Evolutionary conservation across 2,888 invertebrate species (phyloP), one percentile per base, ranked within the genome.

Genomic region (Gnatocerus cornutus): DNA sequence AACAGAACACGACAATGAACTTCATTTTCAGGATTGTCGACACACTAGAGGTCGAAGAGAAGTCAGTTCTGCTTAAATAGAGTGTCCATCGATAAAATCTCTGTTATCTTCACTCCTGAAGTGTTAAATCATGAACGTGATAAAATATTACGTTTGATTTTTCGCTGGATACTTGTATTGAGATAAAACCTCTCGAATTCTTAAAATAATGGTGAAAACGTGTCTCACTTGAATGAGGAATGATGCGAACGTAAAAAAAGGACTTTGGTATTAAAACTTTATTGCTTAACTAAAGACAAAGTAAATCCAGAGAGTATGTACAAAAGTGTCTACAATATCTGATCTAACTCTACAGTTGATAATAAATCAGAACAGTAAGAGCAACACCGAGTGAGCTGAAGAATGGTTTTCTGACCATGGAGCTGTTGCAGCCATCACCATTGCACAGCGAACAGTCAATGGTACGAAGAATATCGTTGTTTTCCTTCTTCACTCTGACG

Each of bases 391-490:
- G 41, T n/a, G 29, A 37, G 56, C 12, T 5, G 50, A 14, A 12
- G 21, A 13, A 46, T 6, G 46, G 9, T 9, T 33, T 33, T 33
- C 7, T 33, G 33, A 4, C 7, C 21, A 27, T 4, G 29, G 16
- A 3, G 10, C 1, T 72, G 74, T 89, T 89, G 83, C 89, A 89
- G 62, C 81, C 84, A 68, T 89, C 88, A 69, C 84, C 85, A 77
- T 86, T 84, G 77, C 89, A 89, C 43, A 86, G 74, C 2, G 81
- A 79, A 71, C 84, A 85, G 66, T 82, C 78, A 21, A 73, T 64
- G 8, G 75, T 78, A 41, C 73, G 74, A 13, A 83, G 66, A 10
- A 73, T 72, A 13, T 78, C 77, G 5, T 79, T 76, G 2, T 74
- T 73, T 39, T 72, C 74, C 41, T 80, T 76, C 14, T 75, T 74